Evolutionary conservation across 1,140 invertebrate genomes (phyloP), one percentile per base, ranked within the genome.

Genomic region (Magallana angulata): DNA sequence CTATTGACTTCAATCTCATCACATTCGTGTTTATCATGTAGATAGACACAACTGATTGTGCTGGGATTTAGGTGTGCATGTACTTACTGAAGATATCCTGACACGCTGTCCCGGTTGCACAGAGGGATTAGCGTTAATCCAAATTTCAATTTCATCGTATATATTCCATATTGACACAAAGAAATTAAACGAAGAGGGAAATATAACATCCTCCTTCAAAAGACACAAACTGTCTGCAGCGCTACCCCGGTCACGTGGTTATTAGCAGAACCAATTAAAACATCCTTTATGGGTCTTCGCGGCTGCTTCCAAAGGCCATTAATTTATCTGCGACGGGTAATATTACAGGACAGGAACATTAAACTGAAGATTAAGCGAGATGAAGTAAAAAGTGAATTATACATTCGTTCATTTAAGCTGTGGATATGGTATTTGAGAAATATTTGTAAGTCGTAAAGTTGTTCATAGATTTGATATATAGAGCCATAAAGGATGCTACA

Each of bases 251-350:
- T 85, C 84, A 85, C 84, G 84, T 85, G 84, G 84, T 68, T 24
- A 85, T 68, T 85, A 85, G 84, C 60, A 59, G 60, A 71, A 85
- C 84, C 84, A 85, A 85, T 85, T 85, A 85, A 62, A 76, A 85
- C 68, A 18, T 68, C 62, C 60, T 85, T 85, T 62, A 85, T 85
- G 68, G 84, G 30, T 57, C 60, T 85, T 85, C 84, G 64, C 84
- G 84, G 68, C 84, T 59, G 68, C 60, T 62, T 68, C 84, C 60
- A 68, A 85, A 68, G 68, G 84, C 84, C 84, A 85, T 85, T 68
- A 85, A 85, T 68, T 68, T 85, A 68, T 85, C 57, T 85, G 56
- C 57, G 68, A 68, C 48, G 84, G 62, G 57, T 62, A 85, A 68
- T 57, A 68, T 85, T 62, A 85, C 84, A 68, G 62, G 84, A 68